Base-by-base conservation (phyloP, 2,797 vertebrate species). In the Oryzias dopingdopingensis region DNA sequence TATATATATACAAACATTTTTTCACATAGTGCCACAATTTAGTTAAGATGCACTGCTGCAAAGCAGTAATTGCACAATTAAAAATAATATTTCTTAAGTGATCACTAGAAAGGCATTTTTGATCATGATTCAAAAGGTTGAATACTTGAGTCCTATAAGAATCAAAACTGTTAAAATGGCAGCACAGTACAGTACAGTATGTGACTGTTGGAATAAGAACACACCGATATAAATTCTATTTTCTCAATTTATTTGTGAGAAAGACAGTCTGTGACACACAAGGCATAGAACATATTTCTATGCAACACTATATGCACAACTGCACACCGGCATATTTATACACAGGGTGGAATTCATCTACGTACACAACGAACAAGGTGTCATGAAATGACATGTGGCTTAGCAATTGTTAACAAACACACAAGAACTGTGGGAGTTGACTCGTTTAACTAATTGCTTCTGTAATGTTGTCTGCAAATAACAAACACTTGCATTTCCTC, bases 321-420 rank as follows among this genome's bases (percentile, higher is more conserved):
- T 14, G 24, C 42, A 10, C 10, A 40, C 7, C 5, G n/a, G 14
- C 45, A 18, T 18, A 46, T 24, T 53, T 26, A 52, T 18, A 56
- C 44, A 47, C 46, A 40, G 4, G 16, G 15, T 17, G 17, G 29
- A 14, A 40, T 14, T 47, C 20, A 22, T 32, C 55, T 49, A 48
- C 67, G 72, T 72, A 60, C 62, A 65, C 37, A 53, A 52, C 57
- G 37, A 49, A 74, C 49, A 56, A 61, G 57, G 54, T 73, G 70
- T 60, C 49, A 60, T 24, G 46, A 56, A 54, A 62, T 56, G 60
- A 65, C 76, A 53, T 14, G 6, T 43, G 49, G 56, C 62, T 66
- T 56, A 43, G 48, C 46, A 67, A 65, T 46, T 40, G 41, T 49
- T 59, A 54, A 43, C 6, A 48, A 13, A 44, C 17, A 53, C 26